Evolutionary conservation across 1,140 invertebrate species (phyloP).

Genomic region (Cydia fagiglandana): DNA sequence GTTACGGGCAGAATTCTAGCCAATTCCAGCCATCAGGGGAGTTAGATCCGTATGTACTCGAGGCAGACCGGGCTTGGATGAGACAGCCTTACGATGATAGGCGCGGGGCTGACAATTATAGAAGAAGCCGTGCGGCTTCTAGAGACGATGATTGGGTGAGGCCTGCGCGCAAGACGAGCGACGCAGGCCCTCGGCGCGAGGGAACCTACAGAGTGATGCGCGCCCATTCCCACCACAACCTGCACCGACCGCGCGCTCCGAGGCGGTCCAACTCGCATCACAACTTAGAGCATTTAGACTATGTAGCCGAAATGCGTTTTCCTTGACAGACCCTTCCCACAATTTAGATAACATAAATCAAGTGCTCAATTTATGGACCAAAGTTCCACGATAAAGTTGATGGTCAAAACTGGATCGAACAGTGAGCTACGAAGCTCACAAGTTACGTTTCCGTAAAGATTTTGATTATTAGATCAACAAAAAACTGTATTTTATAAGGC

Average conservation of each 20-base stretch:
- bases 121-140: constrained; percentile 49
- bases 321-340: constrained; percentile 70
- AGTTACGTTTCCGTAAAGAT: background rate
- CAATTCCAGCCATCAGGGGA: constrained; percentile 81
- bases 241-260: constrained; percentile 69
- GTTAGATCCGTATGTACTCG: constrained; percentile 80
- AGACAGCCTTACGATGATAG: constrained; percentile 73
- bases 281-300: constrained; percentile 80
- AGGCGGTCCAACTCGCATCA: constrained; percentile 77
- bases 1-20: constrained; percentile 79
- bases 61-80: constrained; percentile 78
- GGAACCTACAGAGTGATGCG: constrained; percentile 67
- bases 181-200: constrained; percentile 57
- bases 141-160: constrained; percentile 62
- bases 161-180: constrained; percentile 60
- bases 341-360: constrained; percentile 53
- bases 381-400: constrained; percentile 52
- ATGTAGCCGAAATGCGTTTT: constrained; percentile 81
- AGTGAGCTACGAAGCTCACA: background rate
- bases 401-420: constrained; percentile 31
- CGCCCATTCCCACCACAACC: constrained; percentile 79
- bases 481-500: constrained; percentile 15
- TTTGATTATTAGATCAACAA: constrained; percentile 18
- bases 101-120: constrained; percentile 63
- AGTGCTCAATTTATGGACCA: constrained; percentile 76